Base-by-base conservation (phyloP, 2,888 invertebrate genomes). In the Agonopterix arenella region DNA sequence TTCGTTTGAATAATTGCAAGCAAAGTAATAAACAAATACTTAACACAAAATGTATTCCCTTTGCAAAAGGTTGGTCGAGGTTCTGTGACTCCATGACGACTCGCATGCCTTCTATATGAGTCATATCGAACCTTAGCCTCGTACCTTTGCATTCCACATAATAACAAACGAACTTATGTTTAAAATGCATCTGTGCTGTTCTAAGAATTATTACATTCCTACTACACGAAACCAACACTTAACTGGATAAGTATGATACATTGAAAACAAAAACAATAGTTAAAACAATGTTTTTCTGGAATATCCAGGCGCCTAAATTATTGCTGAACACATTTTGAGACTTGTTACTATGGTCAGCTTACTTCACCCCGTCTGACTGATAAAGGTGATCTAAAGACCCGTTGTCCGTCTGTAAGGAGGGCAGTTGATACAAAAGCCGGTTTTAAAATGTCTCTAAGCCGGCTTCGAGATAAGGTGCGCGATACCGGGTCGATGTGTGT, bases 61-160 rank as follows among this genome's bases (percentile, higher is more conserved):
- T 58, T 49, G 55, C 55, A 53, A 50, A 55, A 62, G 58, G 64
- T 64, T 61, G 58, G 49, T 48, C 57, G 62, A 63, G 67, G 66
- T 65, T 48, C 59, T 60, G 60, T 60, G 61, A 70, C 43, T 13
- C 43, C 11, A 8, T 62, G 64, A 56, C 69, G 72, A 66, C 70
- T 76, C 73, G 79, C 84, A 71, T 82, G 74, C 83, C 77, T 82
- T 70, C 66, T 57, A 61, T 66, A 69, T 86, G 86, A 86, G 73
- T 86, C 86, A 85, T 65, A 62, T 66, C 55, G 66, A 72, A 70
- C 73, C 73, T 76, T 68, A 41, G 44, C 38, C 40, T 16, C 66
- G 70, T 70, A 70, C 76, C 76, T 77, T 79, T 64, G 79, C 80
- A 85, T 86, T 82, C 81, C 82, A 54, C 62, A 64, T 68, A 61